Percentiles rank a stretch among this genome's conserved stretches.
Conservation (phyloP, 2,113 vertebrate species). For the Cyrtonyx montezumae region DNA sequence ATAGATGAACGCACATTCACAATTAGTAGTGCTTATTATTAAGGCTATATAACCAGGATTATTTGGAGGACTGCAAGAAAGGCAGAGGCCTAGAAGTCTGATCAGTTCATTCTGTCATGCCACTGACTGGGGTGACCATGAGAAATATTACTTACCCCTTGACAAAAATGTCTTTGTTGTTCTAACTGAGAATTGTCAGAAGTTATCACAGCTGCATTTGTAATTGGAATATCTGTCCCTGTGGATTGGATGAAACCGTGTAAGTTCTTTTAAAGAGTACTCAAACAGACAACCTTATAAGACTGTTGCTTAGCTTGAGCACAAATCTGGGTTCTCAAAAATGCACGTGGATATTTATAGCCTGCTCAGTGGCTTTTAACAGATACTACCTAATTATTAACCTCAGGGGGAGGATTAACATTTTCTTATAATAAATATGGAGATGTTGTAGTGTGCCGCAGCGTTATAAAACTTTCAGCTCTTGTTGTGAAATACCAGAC, state of each 20-base stretch:
- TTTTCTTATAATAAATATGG: conserved; percentile 23
- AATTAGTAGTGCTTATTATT: background rate
- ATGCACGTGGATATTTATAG: background rate
- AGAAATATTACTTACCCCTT: background rate
- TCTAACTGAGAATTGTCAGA: background rate
- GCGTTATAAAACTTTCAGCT: background rate
- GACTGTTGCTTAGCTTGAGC: background rate
- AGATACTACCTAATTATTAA: conserved; percentile 1
- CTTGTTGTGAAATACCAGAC: conserved; percentile 5
- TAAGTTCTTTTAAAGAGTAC: background rate
- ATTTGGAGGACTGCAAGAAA: background rate
- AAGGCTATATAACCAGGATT: background rate
- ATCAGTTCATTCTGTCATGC: background rate
- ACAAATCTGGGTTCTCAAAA: background rate
- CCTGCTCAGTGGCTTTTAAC: background rate
- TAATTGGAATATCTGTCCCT: background rate
- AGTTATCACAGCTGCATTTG: background rate
- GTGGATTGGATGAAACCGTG: background rate
- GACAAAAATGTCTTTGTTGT: background rate
- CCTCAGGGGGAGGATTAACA: background rate
- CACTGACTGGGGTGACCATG: background rate
- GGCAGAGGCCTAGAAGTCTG: background rate
- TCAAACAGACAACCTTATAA: background rate
- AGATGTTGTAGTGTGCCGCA: background rate
- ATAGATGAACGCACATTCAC: background rate